Evolutionary conservation across 1,140 invertebrate species (phyloP), one percentile per base, ranked within the genome.

Genomic region (Zaprionus nigranus): DNA sequence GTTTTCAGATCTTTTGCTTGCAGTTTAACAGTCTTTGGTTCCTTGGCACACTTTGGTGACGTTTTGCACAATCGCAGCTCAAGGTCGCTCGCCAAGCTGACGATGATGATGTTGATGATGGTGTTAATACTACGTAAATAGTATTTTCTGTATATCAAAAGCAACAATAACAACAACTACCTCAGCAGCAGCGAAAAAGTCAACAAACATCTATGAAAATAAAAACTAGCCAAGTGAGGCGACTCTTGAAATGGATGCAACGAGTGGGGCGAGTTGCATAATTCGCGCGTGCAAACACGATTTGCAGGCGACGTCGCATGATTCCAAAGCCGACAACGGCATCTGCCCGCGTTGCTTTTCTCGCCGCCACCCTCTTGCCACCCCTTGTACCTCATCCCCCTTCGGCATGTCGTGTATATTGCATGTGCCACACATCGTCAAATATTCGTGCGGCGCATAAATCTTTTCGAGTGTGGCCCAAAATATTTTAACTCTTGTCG

Each of bases 401-500:
- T 0, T 0, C 2, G 13, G 26, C 24, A 34, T 64, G 30, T 60
- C 40, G 56, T 17, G 59, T 65, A 57, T 71, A 36, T 72, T 72
- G 62, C 69, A 66, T 73, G 26, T 67, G 75, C 62, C 63, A 73
- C 67, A 75, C 67, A 69, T 71, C 67, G 67, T 71, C 60, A 72
- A 73, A 67, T 77, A 73, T 73, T 77, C 75, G 70, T 73, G 70
- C 34, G 63, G 62, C 69, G 58, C 69, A 77, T 77, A 77, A 73
- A 77, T 77, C 75, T 72, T 76, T 60, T 76, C 20, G 56, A 66
- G 57, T 66, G 68, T 54, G 60, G 13, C 61, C 54, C 56, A 65
- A 76, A 76, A 76, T 75, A 75, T 64, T 75, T 72, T 72, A 72
- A 66, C 70, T 72, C 69, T 76, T 66, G 57, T 49, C 38, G 68